Conservation (phyloP, 2,797 vertebrate genomes). For the Mormyrus hasselquistii region DNA sequence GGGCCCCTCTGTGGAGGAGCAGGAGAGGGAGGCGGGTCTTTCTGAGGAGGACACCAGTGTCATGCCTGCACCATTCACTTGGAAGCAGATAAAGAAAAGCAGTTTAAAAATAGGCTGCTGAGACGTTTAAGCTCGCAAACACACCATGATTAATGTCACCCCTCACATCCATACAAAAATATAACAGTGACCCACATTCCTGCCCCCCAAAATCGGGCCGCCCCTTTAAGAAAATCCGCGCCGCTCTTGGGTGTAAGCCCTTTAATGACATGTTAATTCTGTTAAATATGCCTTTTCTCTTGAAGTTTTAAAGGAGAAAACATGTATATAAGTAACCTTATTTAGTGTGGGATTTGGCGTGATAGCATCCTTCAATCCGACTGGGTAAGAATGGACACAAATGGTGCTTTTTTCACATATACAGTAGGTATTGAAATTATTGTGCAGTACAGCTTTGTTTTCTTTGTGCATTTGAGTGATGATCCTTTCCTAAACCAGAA, state of each 20-base stretch:
- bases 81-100: background rate
- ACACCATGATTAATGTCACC: background rate
- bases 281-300: background rate
- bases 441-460: background rate
- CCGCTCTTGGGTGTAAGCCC: background rate
- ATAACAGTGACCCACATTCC: conserved; percentile 3
- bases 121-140: background rate
- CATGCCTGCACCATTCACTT: background rate
- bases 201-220: background rate
- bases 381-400: background rate
- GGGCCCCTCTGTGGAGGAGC: conserved; percentile 33
- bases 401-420: background rate
- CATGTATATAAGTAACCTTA: background rate
- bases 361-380: background rate
- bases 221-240: background rate
- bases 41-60: background rate
- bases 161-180: background rate
- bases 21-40: background rate
- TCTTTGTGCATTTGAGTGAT: background rate
- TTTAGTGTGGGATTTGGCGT: background rate
- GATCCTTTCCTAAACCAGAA: background rate
- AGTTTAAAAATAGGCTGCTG: conserved; percentile 4
- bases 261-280: background rate
- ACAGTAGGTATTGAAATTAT: background rate
- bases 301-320: background rate